Conservation (phyloP, 2,113 vertebrate genomes). For the Myotis brandtii region DNA sequence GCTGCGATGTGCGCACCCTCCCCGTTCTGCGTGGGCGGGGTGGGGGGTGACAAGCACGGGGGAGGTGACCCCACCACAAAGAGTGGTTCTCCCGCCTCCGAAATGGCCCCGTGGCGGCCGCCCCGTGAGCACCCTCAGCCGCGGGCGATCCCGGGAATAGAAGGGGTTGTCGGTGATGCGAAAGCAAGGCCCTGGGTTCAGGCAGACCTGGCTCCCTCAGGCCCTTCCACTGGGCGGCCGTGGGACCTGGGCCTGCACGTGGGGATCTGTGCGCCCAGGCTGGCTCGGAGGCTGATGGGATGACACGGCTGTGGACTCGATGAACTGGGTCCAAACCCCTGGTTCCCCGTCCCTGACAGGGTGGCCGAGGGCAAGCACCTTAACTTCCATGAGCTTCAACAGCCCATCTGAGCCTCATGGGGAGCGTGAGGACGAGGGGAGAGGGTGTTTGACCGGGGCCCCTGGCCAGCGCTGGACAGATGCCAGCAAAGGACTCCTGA, state of each 20-base stretch:
- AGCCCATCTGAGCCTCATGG: fast-evolving
- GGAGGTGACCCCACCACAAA: no score
- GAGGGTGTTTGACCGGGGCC: fast-evolving
- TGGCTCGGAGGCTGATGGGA: not conserved
- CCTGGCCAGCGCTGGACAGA: not conserved
- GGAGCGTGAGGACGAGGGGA: fast-evolving
- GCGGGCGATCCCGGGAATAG: no score
- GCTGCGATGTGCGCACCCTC: constrained; percentile 90
- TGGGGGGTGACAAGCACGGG: fast-evolving
- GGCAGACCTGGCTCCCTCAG: not conserved
- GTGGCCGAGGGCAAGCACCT: fast-evolving
- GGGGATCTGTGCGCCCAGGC: fast-evolving
- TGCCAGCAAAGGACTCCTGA: fast-evolving
- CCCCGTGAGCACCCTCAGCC: not conserved
- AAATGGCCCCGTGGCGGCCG: fast-evolving
- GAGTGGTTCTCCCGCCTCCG: no score
- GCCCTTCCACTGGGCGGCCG: fast-evolving
- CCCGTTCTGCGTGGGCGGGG: not conserved
- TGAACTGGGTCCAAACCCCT: no score
- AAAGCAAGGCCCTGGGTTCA: no score
- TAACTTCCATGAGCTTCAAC: fast-evolving
- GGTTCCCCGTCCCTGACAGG: not conserved
- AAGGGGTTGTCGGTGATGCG: fast-evolving
- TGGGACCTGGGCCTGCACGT: fast-evolving
- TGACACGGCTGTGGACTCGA: not conserved